Evolutionary conservation across 2,888 invertebrate species (phyloP).

Genomic region (Reticulitermes lucifugus): DNA sequence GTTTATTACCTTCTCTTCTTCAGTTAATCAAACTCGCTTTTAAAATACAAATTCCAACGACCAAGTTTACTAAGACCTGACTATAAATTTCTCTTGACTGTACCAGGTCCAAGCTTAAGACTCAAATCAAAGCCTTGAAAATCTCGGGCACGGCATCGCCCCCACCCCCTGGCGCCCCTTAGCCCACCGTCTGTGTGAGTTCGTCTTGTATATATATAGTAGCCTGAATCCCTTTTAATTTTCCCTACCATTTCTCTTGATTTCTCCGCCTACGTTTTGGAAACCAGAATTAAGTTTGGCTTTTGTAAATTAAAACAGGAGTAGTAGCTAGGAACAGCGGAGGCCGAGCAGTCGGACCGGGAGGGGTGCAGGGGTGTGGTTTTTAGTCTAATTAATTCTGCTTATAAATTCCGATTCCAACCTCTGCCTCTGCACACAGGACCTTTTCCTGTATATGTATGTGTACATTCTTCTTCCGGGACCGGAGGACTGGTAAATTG

Average conservation of each 20-base stretch:
- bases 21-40: too few relatives aligned
- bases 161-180: neutral
- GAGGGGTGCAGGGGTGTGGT: constrained; percentile 61
- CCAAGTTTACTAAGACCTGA: neutral
- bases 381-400: constrained; percentile 69
- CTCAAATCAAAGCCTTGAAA: constrained; percentile 47
- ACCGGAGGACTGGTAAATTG: constrained; percentile 16
- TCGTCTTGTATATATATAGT: constrained; percentile 27
- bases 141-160: constrained; percentile 37
- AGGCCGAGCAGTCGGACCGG: constrained; percentile 19
- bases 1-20: neutral
- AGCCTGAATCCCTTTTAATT: constrained; percentile 66
- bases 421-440: neutral
- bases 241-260: constrained; percentile 68
- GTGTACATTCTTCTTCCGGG: neutral
- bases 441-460: constrained; percentile 12
- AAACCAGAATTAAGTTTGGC: constrained; percentile 69
- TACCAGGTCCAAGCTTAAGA: constrained; percentile 47
- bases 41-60: too few relatives aligned
- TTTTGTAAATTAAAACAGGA: constrained; percentile 69
- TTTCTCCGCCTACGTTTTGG: constrained; percentile 58
- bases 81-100: constrained; percentile 27
- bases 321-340: constrained; percentile 40
- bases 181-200: constrained; percentile 8
- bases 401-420: constrained; percentile 67